Evolutionary conservation across 2,113 vertebrate genomes (phyloP).

Genomic region (Cichladusa arquata): DNA sequence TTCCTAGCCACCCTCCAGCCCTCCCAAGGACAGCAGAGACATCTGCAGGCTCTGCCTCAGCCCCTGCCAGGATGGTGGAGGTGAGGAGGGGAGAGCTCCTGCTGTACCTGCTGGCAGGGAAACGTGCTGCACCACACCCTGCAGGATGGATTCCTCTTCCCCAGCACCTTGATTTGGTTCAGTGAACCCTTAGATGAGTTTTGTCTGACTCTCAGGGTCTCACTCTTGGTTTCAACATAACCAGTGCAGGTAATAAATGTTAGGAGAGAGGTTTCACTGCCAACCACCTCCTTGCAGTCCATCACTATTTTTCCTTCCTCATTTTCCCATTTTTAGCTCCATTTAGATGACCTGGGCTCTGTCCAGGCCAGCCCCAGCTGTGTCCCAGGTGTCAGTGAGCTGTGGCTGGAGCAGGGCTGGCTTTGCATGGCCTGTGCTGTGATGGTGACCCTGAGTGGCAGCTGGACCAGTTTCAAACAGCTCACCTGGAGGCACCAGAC

Average conservation of each 20-base stretch:
- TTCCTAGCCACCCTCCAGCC: not conserved
- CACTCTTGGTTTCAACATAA: not conserved
- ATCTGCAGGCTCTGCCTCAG: not conserved
- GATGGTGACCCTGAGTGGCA: not conserved
- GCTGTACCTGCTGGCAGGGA: not conserved
- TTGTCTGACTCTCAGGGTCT: not conserved
- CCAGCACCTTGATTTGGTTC: not conserved
- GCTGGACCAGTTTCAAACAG: accelerated
- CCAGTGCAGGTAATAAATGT: not conserved
- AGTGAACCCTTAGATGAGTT: accelerated
- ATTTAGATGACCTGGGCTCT: not conserved
- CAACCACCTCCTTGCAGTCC: not conserved
- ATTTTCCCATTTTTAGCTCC: accelerated
- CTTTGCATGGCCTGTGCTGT: accelerated
- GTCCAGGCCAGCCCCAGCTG: accelerated
- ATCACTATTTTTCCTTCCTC: not conserved
- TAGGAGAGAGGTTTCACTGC: not conserved
- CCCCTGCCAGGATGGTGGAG: not conserved
- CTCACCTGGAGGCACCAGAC: not conserved
- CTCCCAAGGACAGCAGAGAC: not conserved
- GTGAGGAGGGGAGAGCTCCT: not conserved
- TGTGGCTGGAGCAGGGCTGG: not conserved
- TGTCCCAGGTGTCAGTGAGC: accelerated
- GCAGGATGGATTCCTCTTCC: not conserved
- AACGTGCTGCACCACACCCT: not conserved